Base-by-base conservation (phyloP, 2,113 vertebrate genomes). In the Rhegmatorhina hoffmannsi region DNA sequence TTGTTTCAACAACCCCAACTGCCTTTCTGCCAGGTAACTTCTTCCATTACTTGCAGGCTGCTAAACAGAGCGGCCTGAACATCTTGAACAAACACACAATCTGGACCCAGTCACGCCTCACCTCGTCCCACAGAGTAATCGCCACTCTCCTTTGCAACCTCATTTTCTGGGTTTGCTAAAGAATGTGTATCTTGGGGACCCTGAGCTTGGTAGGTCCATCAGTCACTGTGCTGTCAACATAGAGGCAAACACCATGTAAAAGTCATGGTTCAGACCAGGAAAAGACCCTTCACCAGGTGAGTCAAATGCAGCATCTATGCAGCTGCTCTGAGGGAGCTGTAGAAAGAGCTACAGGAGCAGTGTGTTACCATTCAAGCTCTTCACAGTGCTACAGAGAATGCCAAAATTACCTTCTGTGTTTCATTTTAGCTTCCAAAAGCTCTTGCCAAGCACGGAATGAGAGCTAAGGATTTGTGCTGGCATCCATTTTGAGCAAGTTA, bases 401-500 rank as follows among this genome's bases (percentile, higher is more conserved):
- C 82, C 72, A 84, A 36, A 95, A 86, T 17, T 75, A 44, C 59
- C 68, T 95, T 70, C 85, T 80, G 85, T 59, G 56, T 75, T 88
- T 90, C 56, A 24, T 29, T 76, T 76, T 26, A 59, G 56, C 47
- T 81, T 94, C 72, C 47, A 77, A 88, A 74, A 58, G 29, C 74
- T 94, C 59, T 59, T 88, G 82, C 63, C 81, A 91, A 91, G 59
- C 76, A 74, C 56, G 40, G 58, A 91, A 78, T 0, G 1, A 91
- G 77, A 94, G 40, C 63, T 52, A 74, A 55, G 68, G 52, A 40
- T 46, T 81, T 2, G 10, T 53, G 38, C 72, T 86, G 79, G 85
- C 79, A 78, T 47, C 47, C 90, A 90, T 87, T 87, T 95, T 93
- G 83, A 81, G 52, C 74, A 85, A 90, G 60, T 78, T 84, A 62